These are phyloP conservation scores for Burhinus bistriatus DNA, from an alignment of 2,113 vertebrate genomes.

Conservation along the genomic window DNA sequence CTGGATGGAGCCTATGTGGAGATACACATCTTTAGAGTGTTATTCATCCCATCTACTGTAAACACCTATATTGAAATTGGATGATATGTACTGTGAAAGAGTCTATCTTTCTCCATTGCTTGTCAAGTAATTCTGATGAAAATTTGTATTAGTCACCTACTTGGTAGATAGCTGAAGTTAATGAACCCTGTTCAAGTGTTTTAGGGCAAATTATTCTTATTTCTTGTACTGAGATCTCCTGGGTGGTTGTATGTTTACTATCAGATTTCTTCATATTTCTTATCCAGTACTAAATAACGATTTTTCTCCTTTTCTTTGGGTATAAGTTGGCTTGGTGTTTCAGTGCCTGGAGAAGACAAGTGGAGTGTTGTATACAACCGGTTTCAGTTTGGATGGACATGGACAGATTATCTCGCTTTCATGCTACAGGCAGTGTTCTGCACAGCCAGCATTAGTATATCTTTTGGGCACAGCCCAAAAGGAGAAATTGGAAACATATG, in stretches of 20 bases:
- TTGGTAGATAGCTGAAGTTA: background rate
- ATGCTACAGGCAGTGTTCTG: background rate
- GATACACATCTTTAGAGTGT: background rate
- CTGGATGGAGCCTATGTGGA: background rate
- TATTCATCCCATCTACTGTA: background rate
- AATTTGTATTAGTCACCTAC: background rate
- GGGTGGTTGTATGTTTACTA: background rate
- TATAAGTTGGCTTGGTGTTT: background rate
- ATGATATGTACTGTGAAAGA: background rate
- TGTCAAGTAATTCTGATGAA: background rate
- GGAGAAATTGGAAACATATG: background rate
- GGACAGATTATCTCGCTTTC: background rate
- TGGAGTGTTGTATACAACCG: fast-evolving
- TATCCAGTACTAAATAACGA: background rate
- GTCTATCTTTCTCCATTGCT: background rate
- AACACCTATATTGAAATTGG: background rate
- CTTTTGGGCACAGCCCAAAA: background rate
- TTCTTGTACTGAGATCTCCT: background rate
- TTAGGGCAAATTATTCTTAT: background rate
- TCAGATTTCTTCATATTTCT: background rate
- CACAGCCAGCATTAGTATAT: background rate
- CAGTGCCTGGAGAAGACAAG: background rate
- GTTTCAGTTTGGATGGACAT: background rate
- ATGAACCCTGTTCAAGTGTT: background rate
- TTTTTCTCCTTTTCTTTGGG: background rate